A percentile compares a stretch with the other conserved stretches of the same genome.
Evolutionary conservation across 2,888 invertebrate species (phyloP).

Genomic region (Nebria salina): DNA sequence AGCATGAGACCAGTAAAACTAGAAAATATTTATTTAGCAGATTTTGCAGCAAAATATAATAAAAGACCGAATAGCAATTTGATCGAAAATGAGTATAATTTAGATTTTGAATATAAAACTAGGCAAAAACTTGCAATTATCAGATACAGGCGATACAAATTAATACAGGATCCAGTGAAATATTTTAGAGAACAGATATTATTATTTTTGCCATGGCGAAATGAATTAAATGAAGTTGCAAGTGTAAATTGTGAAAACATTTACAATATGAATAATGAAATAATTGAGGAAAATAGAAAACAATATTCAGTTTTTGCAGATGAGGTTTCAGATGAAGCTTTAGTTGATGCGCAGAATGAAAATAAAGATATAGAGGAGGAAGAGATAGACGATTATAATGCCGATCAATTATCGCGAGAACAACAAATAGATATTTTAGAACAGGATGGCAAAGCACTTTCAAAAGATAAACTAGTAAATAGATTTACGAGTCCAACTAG

Average conservation of each 20-base stretch:
- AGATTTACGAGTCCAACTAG: not conserved
- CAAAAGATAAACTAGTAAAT: not conserved
- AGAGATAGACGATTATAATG: no score
- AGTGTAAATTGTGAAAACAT: slow-evolving; percentile 36
- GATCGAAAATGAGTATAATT: slow-evolving; percentile 34
- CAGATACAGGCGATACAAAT: slow-evolving; percentile 41
- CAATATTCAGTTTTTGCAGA: slow-evolving; percentile 19
- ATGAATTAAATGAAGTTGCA: slow-evolving; percentile 47
- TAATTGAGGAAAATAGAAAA: not conserved
- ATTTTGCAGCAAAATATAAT: no score
- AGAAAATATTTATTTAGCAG: slow-evolving; percentile 45
- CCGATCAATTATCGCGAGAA: no score
- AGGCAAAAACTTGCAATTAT: slow-evolving; percentile 29
- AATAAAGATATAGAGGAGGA: no score
- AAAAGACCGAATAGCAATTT: slow-evolving; percentile 7
- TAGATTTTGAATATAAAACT: slow-evolving; percentile 26
- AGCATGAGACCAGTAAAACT: not conserved
- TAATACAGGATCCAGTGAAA: slow-evolving; percentile 36
- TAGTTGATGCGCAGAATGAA: not conserved
- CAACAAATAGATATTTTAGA: no score
- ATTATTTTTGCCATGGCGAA: slow-evolving; percentile 49
- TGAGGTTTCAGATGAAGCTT: slow-evolving; percentile 11
- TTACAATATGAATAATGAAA: not conserved
- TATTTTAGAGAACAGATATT: slow-evolving; percentile 48
- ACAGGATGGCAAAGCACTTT: no score